Base-by-base conservation (phyloP, 1,140 invertebrate genomes). In the Chironomus striatipennis region DNA sequence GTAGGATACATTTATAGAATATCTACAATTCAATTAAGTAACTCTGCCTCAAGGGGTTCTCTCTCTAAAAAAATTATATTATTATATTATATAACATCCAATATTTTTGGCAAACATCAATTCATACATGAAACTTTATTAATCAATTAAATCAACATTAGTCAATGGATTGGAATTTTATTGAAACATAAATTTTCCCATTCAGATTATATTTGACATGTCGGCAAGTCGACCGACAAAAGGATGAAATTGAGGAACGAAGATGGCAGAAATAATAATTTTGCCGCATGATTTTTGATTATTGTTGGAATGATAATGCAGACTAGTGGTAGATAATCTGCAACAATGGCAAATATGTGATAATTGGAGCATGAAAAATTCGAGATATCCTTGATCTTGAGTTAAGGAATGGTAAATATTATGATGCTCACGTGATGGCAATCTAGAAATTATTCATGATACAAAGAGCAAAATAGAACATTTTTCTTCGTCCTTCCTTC, bases 111-210 rank as follows among this genome's bases (percentile, higher is more conserved):
- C 65, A 70, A 70, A 70, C 65, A 70, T 18, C 18, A 5, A 21
- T 70, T 12, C 7, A 21, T 21, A 20, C 20, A 20, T 18, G 9
- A 20, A 70, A 70, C 20, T 70, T 70, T 70, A 70, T 70, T 70
- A 70, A 70, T 70, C 65, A 70, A 70, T 70, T 70, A 70, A 70
- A 70, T 70, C 65, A 70, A 70, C 65, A 70, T 70, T 70, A 70
- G 18, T 17, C 65, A 70, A 9, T 70, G 65, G 18, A 70, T 70
- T 20, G 65, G 65, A 70, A 70, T 70, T 70, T 70, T 70, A 20
- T 20, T 18, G 65, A 21, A 70, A 18, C 47, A 21, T 21, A 70
- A 21, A 70, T 70, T 70, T 70, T 70, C 20, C 18, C 65, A 20
- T 70, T 18, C 18, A 18, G 20, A 20, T 70, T 18, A 21, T 18